phyloP scores from a whole-genome alignment of 2,888 invertebrate species.

The Drosophila fulvimacula region DNA sequence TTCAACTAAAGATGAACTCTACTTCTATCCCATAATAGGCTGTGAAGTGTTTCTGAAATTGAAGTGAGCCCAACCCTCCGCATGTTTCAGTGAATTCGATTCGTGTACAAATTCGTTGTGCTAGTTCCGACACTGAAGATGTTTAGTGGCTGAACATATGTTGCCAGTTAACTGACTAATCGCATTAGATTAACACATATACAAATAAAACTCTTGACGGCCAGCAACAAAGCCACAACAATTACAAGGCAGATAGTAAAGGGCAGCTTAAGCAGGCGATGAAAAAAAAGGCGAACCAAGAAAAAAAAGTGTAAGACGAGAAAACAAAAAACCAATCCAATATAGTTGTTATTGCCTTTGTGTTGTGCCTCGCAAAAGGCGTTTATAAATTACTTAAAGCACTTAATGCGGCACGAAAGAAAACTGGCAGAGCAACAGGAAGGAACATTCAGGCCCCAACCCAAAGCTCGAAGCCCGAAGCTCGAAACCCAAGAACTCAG shows the following conservation, averaged over 20 bases:
- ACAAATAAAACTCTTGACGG: conserved; percentile 44
- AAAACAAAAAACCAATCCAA: conserved; percentile 59
- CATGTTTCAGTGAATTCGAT: background rate
- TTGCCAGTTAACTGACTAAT: conserved; percentile 54
- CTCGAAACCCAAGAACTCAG: conserved; percentile 1
- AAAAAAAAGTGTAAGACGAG: conserved; percentile 1
- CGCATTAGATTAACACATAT: conserved; percentile 69
- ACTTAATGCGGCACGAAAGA: conserved; percentile 65
- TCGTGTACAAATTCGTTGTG: background rate
- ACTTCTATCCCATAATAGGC: background rate
- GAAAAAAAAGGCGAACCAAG: conserved; percentile 37
- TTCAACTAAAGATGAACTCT: background rate
- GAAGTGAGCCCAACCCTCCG: background rate
- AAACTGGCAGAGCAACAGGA: conserved; percentile 36
- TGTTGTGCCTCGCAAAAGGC: conserved; percentile 53
- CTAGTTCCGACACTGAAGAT: background rate
- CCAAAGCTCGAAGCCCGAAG: conserved; percentile 22
- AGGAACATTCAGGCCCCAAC: conserved; percentile 35
- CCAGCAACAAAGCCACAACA: conserved; percentile 45
- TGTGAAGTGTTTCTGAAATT: background rate
- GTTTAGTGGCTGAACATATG: conserved; percentile 5
- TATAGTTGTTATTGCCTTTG: conserved; percentile 72
- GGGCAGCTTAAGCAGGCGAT: conserved; percentile 23
- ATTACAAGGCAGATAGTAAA: conserved; percentile 36
- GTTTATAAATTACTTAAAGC: conserved; percentile 79